Percentiles rank a stretch among this genome's conserved stretches.
Conservation (phyloP, 2,113 vertebrate species). For the Laticauda laticaudata region DNA sequence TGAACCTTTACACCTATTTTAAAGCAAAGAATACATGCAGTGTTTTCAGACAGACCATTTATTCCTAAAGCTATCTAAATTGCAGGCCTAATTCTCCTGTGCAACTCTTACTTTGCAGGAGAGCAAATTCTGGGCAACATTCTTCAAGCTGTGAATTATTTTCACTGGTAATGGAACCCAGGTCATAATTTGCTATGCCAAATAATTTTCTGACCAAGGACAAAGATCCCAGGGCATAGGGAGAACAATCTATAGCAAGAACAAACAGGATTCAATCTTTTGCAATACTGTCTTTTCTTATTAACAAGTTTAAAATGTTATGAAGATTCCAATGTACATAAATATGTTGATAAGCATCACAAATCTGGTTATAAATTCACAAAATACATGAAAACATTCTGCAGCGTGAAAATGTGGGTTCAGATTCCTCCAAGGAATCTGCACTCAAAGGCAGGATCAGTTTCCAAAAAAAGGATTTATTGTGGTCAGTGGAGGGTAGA, state of each 20-base stretch:
- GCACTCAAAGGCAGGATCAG: not conserved
- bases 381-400: not conserved
- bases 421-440: not conserved
- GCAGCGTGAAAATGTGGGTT: not conserved
- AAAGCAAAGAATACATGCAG: not conserved
- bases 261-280: not conserved
- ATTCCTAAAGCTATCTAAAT: not conserved
- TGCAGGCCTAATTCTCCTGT: not conserved
- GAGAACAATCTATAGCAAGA: not conserved
- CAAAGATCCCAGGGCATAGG: not conserved
- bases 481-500: not conserved
- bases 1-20: not conserved
- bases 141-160: not conserved
- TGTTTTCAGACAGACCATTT: not conserved
- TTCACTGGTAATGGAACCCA: not conserved
- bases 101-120: not conserved
- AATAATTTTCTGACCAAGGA: not conserved
- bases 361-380: not conserved
- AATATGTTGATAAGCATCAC: not conserved
- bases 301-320: not conserved
- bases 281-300: not conserved
- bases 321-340: not conserved
- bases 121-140: not conserved
- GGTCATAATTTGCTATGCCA: not conserved
- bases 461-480: not conserved